A percentile compares a stretch with the other conserved stretches of the same genome.
Evolutionary conservation across 2,888 invertebrate species (phyloP).

Genomic region (Sminthurinus aureus): DNA sequence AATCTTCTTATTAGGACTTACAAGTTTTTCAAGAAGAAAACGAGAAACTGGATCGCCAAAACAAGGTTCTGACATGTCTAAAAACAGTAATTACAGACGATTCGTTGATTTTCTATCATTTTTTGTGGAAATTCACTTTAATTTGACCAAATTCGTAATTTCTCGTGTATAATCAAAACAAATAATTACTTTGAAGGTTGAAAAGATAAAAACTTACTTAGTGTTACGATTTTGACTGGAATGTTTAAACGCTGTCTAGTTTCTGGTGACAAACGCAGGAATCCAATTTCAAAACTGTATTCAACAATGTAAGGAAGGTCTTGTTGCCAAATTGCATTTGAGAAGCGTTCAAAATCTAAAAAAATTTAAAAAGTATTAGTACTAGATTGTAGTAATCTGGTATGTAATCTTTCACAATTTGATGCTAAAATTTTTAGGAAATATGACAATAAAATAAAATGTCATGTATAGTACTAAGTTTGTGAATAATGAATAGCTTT

Average conservation of each 20-base stretch:
- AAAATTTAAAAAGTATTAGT: neutral
- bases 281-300: conserved; percentile 97
- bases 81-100: neutral
- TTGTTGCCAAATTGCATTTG: conserved; percentile 73
- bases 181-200: too few relatives aligned
- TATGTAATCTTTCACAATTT: too few relatives aligned
- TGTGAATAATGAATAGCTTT: too few relatives aligned
- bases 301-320: conserved; percentile 94
- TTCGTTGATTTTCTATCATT: too few relatives aligned
- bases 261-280: conserved; percentile 82
- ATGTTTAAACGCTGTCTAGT: conserved; percentile 88
- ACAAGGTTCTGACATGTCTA: conserved; percentile 72
- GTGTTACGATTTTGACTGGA: conserved; percentile 83
- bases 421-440: too few relatives aligned
- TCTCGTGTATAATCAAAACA: too few relatives aligned
- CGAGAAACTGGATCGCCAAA: conserved; percentile 93
- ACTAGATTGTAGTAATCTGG: too few relatives aligned
- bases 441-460: too few relatives aligned
- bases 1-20: neutral
- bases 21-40: conserved; percentile 75
- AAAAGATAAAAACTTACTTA: too few relatives aligned
- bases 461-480: too few relatives aligned
- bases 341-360: conserved; percentile 69
- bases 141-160: too few relatives aligned
- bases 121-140: too few relatives aligned